phyloP scores from a whole-genome alignment of 2,888 invertebrate genomes.

The Koerneria pararmatus region DNA sequence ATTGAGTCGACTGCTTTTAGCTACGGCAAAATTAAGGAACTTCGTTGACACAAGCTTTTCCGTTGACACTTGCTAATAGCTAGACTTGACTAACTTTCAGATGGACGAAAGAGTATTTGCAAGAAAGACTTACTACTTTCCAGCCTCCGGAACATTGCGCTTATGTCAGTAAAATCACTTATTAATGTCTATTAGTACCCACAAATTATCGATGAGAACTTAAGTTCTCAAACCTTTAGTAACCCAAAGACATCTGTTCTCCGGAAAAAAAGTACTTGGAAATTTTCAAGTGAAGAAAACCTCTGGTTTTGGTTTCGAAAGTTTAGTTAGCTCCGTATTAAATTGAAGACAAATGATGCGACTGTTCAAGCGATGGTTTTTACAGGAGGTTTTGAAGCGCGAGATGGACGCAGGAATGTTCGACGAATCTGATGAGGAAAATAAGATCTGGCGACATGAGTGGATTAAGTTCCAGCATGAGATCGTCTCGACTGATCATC shows the following conservation, averaged over 20 bases:
- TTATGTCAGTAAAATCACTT: neutral
- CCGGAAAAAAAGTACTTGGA: no score
- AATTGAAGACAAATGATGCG: neutral
- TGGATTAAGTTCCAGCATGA: conserved; percentile 10
- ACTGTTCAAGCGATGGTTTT: no score
- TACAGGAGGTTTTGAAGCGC: conserved; percentile 18
- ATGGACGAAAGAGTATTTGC: conserved; percentile 19
- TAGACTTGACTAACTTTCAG: neutral
- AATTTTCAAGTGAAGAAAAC: no score
- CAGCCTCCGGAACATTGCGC: conserved; percentile 7
- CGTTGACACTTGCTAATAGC: no score
- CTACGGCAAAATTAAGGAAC: no score
- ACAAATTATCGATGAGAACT: no score
- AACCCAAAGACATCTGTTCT: no score
- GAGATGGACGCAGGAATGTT: conserved; percentile 16
- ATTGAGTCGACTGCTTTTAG: no score
- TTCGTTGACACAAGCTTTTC: no score
- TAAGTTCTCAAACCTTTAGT: no score
- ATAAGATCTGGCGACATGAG: neutral
- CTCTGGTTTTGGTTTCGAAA: no score
- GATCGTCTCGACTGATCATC: conserved; percentile 3
- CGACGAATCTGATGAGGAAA: conserved; percentile 6
- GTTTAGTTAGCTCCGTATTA: no score
- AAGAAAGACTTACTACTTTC: neutral
- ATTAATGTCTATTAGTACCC: neutral